A percentile compares a stretch with the other conserved stretches of the same genome.
Conservation (phyloP, 2,113 vertebrate genomes). For the Piprites chloris region DNA sequence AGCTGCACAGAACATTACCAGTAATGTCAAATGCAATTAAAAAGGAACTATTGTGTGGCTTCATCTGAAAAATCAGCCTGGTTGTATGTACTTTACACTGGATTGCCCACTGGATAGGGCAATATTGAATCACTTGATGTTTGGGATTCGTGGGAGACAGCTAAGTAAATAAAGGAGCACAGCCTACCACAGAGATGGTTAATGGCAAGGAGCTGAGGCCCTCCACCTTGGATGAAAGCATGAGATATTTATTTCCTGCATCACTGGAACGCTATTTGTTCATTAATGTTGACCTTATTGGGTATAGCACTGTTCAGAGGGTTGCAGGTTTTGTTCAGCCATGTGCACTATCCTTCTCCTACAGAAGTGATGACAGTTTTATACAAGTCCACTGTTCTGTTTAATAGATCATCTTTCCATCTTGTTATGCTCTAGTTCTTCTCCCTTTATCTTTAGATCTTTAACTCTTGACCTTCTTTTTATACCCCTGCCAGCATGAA, state of each 20-base stretch:
- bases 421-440: background rate
- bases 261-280: conserved; percentile 28
- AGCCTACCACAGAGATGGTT: background rate
- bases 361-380: conserved; percentile 21
- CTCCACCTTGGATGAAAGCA: background rate
- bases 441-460: conserved; percentile 22
- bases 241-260: conserved; percentile 47
- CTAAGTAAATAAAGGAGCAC: conserved; percentile 30
- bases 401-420: conserved; percentile 46
- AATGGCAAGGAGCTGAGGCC: background rate
- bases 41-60: conserved; percentile 56
- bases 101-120: conserved; percentile 29
- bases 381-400: conserved; percentile 10
- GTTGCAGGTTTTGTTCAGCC: conserved; percentile 18
- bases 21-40: conserved; percentile 59
- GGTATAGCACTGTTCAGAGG: background rate
- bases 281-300: conserved; percentile 51
- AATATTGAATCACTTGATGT: conserved; percentile 45
- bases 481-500: background rate
- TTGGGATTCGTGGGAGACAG: background rate
- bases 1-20: conserved; percentile 40
- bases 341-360: background rate
- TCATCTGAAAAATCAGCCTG: conserved; percentile 54
- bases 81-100: conserved; percentile 19
- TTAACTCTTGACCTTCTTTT: background rate